Evolutionary conservation across 1,140 invertebrate species (phyloP), one percentile per base, ranked within the genome.

Genomic region (Rhizoglyphus robini): DNA sequence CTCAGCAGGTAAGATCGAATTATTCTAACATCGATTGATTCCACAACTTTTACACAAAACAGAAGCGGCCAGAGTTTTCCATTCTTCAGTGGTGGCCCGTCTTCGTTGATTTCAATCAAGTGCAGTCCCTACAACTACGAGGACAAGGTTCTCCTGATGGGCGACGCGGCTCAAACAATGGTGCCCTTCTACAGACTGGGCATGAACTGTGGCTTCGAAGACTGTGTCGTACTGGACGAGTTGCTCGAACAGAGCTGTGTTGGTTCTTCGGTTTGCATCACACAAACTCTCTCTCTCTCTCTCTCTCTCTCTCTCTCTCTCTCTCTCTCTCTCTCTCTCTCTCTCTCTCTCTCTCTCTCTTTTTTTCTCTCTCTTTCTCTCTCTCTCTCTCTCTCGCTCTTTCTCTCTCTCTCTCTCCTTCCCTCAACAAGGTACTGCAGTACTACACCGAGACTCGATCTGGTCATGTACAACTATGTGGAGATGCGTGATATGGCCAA

Each of bases 171-270:
- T 0, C 96, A 99, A 75, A 93, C 95, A 0, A 96, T 98, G 83
- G 95, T 98, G 2, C 96, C 96, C 0, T 99, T 99, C 77, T 99
- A 96, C 74, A 95, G 93, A 0, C 95, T 98, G 81, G 95, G 95
- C 71, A 96, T 98, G 93, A 99, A 98, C 75, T 86, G 88, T n/a
- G 95, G 94, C 0, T 96, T 99, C 76, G 94, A 98, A 79, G 95
- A 99, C 75, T 89, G 92, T 69, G 78, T 86, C 0, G 75, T 96
- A n/a, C 77, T 99, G 0, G 81, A 89, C 70, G 79, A 87, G 63
- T 75, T 95, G 4, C 78, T 99, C 71, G 76, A 81, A 57, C 77
- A 63, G 20, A 31, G 34, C 15, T 20, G 29, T n/a, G n/a, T n/a
- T n/a, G n/a, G n/a, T n/a, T n/a, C n/a, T n/a, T n/a, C n/a, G n/a